Evolutionary conservation across 2,888 invertebrate genomes (phyloP), one percentile per base, ranked within the genome.

Genomic region (Nycteola revayana): DNA sequence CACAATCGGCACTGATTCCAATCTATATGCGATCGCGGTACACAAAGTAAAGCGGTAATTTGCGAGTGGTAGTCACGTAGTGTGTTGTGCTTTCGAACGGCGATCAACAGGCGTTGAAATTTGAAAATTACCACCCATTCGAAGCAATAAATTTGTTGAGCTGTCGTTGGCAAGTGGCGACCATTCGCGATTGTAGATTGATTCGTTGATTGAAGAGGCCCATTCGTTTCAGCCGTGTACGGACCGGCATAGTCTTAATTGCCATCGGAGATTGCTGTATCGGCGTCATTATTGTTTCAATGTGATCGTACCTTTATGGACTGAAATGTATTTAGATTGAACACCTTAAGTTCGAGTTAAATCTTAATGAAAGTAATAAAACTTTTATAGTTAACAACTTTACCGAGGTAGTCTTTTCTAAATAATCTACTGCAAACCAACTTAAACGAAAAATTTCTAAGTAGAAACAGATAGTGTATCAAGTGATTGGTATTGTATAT

Each of bases 191-290:
- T 84, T 78, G 80, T 78, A 79, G 86, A 87, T 88, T 87, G 87
- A 87, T 87, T 87, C 81, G 84, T 84, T 88, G 87, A 87, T 87
- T 86, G 87, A 86, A 86, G 86, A 84, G 85, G 73, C 61, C 75
- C 76, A 85, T 88, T 87, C 84, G 85, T 83, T 84, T 74, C 74
- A 75, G 77, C 71, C 75, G 57, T 75, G 75, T 67, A 75, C 76
- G 58, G 49, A 65, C 69, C 66, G 72, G 73, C 68, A 65, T 65
- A 77, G 78, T 84, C 86, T 85, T 86, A 86, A 86, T 87, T 87
- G 85, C 81, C 60, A 67, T 59, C 76, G 77, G 81, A 82, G 81
- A 84, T 85, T 80, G 84, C 75, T 72, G 68, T 76, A 77, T 75
- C 66, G 66, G 56, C 58, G 60, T 62, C 64, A 76, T 73, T 70